Percentiles rank a stretch among this genome's conserved stretches.
Conservation (phyloP, 2,797 vertebrate species). For the Rhinoraja longicauda region DNA sequence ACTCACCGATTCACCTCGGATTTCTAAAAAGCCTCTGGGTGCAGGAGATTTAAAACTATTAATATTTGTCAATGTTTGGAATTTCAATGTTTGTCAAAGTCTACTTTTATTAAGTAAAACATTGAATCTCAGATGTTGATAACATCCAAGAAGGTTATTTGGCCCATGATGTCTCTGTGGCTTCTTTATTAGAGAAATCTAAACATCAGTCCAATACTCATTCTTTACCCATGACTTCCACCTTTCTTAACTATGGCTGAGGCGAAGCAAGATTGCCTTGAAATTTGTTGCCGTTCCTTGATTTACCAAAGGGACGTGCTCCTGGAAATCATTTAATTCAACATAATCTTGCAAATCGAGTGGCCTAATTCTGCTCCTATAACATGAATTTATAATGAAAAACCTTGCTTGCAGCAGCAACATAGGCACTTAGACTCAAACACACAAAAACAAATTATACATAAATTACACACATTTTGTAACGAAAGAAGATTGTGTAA, state of each 20-base stretch:
- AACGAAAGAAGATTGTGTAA: too few relatives aligned
- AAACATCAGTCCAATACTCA: not conserved
- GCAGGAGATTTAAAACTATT: not conserved
- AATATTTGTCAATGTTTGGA: not conserved
- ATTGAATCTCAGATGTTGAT: not conserved
- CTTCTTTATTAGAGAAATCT: not conserved
- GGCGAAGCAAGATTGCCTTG: not conserved
- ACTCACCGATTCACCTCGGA: too few relatives aligned
- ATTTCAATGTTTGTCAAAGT: not conserved
- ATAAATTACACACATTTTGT: too few relatives aligned
- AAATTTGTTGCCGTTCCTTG: too few relatives aligned
- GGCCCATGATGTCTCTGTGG: not conserved
- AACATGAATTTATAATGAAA: too few relatives aligned
- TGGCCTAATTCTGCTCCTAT: too few relatives aligned
- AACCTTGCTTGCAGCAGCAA: too few relatives aligned
- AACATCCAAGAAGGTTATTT: not conserved
- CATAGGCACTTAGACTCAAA: too few relatives aligned
- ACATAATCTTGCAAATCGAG: too few relatives aligned
- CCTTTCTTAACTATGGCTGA: not conserved
- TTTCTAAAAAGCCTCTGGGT: not conserved
- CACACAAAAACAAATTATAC: too few relatives aligned
- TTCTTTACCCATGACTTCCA: not conserved
- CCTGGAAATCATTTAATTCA: too few relatives aligned
- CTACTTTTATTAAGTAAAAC: not conserved
- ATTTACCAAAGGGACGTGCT: too few relatives aligned